phyloP scores from a whole-genome alignment of 2,797 vertebrate species.

The Crocidura indochinensis region DNA sequence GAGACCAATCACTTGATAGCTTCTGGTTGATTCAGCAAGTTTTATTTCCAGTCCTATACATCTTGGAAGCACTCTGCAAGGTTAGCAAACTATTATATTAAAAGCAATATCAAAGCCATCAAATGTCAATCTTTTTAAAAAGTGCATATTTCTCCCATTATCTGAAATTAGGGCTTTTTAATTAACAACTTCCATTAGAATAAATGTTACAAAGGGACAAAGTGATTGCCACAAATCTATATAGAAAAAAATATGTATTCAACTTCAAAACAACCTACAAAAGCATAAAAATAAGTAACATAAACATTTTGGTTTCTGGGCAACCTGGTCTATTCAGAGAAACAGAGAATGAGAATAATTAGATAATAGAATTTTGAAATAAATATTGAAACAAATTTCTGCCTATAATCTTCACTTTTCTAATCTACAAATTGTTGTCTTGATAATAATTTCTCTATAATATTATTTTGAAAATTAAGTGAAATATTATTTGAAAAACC shows the following conservation, averaged over 20 bases:
- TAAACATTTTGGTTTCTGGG: neutral
- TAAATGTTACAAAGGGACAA: neutral
- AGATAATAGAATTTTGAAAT: slow-evolving; percentile 28
- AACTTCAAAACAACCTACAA: neutral
- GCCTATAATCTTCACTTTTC: neutral
- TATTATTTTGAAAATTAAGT: slow-evolving; percentile 3
- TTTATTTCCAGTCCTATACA: neutral
- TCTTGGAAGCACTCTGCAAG: neutral
- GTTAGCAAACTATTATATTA: neutral
- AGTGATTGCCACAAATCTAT: neutral
- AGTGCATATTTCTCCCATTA: neutral
- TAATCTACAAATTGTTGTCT: neutral
- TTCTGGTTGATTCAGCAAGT: neutral
- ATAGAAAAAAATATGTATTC: neutral
- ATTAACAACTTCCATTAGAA: neutral
- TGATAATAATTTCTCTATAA: neutral
- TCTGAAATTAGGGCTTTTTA: neutral
- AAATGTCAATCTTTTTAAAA: neutral
- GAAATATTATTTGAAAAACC: slow-evolving; percentile 2
- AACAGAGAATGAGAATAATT: neutral
- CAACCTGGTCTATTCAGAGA: neutral
- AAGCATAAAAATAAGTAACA: neutral
- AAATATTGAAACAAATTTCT: neutral
- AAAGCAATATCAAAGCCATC: neutral
- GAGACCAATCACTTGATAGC: neutral